Evolutionary conservation across 2,113 vertebrate species (phyloP).

Genomic region (Octodon degus): DNA sequence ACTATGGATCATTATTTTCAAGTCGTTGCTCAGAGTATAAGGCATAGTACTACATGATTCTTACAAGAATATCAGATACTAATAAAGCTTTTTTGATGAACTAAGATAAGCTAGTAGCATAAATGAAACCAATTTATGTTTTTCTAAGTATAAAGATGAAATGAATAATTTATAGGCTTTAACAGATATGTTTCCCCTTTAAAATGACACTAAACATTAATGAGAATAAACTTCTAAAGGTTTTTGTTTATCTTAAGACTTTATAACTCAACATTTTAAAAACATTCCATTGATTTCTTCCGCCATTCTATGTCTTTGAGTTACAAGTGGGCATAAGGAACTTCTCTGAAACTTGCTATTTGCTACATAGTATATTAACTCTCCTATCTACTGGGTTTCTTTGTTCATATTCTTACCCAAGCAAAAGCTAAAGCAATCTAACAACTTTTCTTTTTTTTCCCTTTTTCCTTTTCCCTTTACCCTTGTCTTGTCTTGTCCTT

Average conservation of each 20-base stretch:
- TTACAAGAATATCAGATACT: neutral
- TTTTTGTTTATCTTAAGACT: slow-evolving; percentile 5
- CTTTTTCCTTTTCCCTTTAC: too few relatives aligned
- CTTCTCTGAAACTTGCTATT: neutral
- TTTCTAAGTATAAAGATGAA: slow-evolving; percentile 37
- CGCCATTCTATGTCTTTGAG: neutral
- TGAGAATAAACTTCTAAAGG: slow-evolving; percentile 12
- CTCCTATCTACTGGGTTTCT: neutral
- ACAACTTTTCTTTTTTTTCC: neutral
- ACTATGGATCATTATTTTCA: neutral
- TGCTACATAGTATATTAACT: neutral
- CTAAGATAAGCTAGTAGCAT: neutral
- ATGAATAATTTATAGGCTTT: slow-evolving; percentile 50
- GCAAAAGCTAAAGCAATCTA: neutral
- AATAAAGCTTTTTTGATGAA: neutral
- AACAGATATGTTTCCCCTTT: slow-evolving; percentile 34
- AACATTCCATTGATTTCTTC: neutral
- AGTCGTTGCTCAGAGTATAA: neutral
- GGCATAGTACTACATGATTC: neutral
- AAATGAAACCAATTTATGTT: neutral
- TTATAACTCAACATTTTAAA: slow-evolving; percentile 11
- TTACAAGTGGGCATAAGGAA: neutral
- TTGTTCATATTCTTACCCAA: neutral
- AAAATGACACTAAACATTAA: neutral
- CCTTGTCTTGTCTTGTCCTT: too few relatives aligned